Evolutionary conservation across 1,140 invertebrate species (phyloP), one percentile per base, ranked within the genome.

Genomic region (Papilio aristodemus): DNA sequence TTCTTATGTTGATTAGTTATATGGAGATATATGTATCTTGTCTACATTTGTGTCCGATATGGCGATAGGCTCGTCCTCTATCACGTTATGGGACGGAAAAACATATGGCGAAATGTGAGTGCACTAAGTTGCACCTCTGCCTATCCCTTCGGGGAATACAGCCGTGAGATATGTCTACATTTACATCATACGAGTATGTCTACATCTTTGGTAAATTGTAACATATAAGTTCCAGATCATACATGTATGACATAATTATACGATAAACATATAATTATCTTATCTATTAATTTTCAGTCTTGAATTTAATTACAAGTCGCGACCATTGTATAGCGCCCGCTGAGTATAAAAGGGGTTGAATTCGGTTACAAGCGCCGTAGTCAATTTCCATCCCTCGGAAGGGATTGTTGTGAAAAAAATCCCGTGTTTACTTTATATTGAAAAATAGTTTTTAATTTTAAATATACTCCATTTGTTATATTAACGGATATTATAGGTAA

Each of bases 261-360:
- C 32, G 25, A 32, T 27, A n/a, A 27, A 57, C 14, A 60, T 60
- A 38, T 60, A 11, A 60, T 60, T 60, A 60, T 32, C 58, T n/a
- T 37, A 11, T 37, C 58, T 60, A 36, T 14, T 60, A 60, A 60
- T 60, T 60, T 60, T 19, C 13, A 7, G n/a, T 1, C n/a, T 59
- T 19, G 14, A 14, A 60, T 22, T 60, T 60, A 60, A 60, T 58
- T 57, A 64, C 19, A 66, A 41, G 36, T 67, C 73, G 75, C 22
- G 67, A 57, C 54, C 74, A 78, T 38, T 83, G 74, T 79, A 69
- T 62, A 70, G 32, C 74, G 71, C 75, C 71, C 57, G 64, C 4
- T 57, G 27, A 38, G 71, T 84, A 84, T 84, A 84, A 78, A 84
- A 84, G 81, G 72, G 43, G 57, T 60, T 60, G 57, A 71, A 37